These are phyloP conservation scores for Parascotia fuliginaria DNA, from an alignment of 2,888 invertebrate genomes.

Conservation along the genomic window DNA sequence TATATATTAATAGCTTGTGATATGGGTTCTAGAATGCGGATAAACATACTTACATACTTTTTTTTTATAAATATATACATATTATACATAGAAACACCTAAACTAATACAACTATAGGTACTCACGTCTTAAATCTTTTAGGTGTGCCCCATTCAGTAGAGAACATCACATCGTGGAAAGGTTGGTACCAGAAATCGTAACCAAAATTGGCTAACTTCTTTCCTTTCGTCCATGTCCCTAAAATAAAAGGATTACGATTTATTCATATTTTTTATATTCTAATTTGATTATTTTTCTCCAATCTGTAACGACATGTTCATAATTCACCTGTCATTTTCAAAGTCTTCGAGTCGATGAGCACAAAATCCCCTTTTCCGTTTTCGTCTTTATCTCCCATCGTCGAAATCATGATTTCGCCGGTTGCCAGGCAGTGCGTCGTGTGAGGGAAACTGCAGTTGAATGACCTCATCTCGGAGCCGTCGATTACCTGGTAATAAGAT, in stretches of 20 bases:
- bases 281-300: constrained; percentile 14
- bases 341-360: constrained; percentile 93
- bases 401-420: constrained; percentile 97
- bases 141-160: constrained; percentile 98
- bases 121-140: constrained; percentile 89
- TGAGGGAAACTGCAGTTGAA: constrained; percentile 95
- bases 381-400: constrained; percentile 96
- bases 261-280: constrained; percentile 18
- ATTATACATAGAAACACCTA: too few relatives aligned
- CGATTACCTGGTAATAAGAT: constrained; percentile 89
- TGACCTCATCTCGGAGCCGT: constrained; percentile 91
- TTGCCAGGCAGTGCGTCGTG: constrained; percentile 96
- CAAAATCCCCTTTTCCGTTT: constrained; percentile 94
- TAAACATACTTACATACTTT: too few relatives aligned
- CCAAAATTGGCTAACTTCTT: constrained; percentile 90
- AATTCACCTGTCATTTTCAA: constrained; percentile 89
- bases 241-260: constrained; percentile 5
- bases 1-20: too few relatives aligned
- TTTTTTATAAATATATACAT: too few relatives aligned
- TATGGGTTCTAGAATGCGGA: too few relatives aligned
- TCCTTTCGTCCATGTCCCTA: constrained; percentile 92
- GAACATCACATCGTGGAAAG: constrained; percentile 95
- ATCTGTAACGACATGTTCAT: constrained; percentile 35
- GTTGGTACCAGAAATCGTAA: constrained; percentile 99
- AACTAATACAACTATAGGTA: too few relatives aligned